These are phyloP conservation scores for Leptoteleia sp. DNA, from an alignment of 1,140 invertebrate species.

Conservation along the genomic window DNA sequence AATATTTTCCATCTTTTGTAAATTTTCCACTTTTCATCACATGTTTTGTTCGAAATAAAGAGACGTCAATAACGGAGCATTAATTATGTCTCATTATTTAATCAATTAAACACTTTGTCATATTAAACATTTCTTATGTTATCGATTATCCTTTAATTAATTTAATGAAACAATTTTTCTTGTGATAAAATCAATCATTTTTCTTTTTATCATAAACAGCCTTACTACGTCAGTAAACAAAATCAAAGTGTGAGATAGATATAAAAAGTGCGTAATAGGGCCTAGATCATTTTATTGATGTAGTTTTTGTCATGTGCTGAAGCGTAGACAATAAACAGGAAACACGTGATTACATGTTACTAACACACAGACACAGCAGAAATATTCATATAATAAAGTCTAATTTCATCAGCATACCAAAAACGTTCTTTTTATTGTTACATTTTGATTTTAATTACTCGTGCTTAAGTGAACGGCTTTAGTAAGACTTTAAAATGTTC, in stretches of 20 bases:
- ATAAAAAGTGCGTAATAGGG: constrained; percentile 38
- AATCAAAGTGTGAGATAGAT: constrained; percentile 25
- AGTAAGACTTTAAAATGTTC: too few relatives aligned
- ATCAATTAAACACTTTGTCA: too few relatives aligned
- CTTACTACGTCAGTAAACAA: not conserved
- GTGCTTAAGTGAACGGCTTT: too few relatives aligned
- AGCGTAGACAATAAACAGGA: constrained; percentile 59
- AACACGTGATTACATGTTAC: constrained; percentile 54
- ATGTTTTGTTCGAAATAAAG: too few relatives aligned
- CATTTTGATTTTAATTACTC: too few relatives aligned
- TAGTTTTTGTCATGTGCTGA: constrained; percentile 49
- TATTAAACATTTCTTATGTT: too few relatives aligned
- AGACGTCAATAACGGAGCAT: too few relatives aligned
- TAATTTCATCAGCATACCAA: constrained; percentile 20
- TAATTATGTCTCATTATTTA: too few relatives aligned
- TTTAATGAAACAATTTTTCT: not conserved
- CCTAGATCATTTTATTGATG: constrained; percentile 39
- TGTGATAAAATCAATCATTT: not conserved
- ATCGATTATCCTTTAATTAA: too few relatives aligned
- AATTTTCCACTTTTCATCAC: not conserved
- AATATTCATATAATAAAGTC: constrained; percentile 43
- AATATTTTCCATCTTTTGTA: too few relatives aligned
- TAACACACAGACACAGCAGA: constrained; percentile 13
- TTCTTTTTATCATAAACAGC: not conserved
- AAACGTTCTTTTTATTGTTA: too few relatives aligned